Evolutionary conservation across 2,888 invertebrate genomes (phyloP), one percentile per base, ranked within the genome.

Genomic region (Drosophila limbata): DNA sequence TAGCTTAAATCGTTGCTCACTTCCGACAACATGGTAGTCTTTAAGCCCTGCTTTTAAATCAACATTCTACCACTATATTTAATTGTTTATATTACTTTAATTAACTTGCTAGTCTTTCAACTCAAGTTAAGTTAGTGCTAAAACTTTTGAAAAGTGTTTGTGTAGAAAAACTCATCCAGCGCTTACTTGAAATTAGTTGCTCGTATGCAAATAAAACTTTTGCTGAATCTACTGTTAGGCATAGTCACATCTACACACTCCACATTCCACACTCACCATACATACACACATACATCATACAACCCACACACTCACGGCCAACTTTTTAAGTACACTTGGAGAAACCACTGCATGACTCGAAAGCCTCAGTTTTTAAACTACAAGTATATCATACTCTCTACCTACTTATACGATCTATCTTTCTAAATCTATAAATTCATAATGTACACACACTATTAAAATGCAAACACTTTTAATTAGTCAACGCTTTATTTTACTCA

Each of bases 121-220:
- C 61, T 68, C 44, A 40, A 50, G 56, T 44, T 42, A 75, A 64
- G 47, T 33, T 72, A 61, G 50, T 68, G 42, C 42, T 19, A 45
- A 61, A 73, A 67, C 59, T 71, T 74, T 44, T 37, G 52, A 47
- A 70, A 55, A 42, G 67, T 71, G 55, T 69, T 76, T 76, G 61
- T 40, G 56, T 28, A 40, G 15, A 37, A 25, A 31, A 51, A 55
- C 56, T 55, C 21, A 67, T 56, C 62, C 57, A 53, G 53, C 50
- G 62, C 56, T 73, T 73, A 62, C 69, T 73, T 76, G 56, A 65
- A 76, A 76, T 76, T 76, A 76, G 73, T 76, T 73, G 44, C 65
- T 73, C 42, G 64, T 73, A 76, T 65, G 65, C 73, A 76, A 76
- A 73, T 69, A 73, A 60, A 77, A 77, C 68, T 76, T 72, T 65